These are phyloP conservation scores for Eurystomus glaucurus DNA, from an alignment of 2,797 vertebrate genomes.

Conservation along the genomic window DNA sequence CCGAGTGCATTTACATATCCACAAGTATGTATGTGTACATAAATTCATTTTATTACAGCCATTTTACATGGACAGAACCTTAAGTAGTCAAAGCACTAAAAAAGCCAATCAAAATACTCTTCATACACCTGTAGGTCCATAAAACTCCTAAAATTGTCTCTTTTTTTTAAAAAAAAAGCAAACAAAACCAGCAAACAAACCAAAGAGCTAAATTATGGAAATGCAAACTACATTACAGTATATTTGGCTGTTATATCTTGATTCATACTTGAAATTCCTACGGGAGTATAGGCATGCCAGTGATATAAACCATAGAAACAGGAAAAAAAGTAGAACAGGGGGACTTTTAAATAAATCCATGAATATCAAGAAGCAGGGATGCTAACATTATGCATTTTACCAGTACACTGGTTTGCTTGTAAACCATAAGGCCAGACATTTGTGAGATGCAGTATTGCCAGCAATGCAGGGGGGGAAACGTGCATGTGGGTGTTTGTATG, in stretches of 20 bases:
- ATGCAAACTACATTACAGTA: conserved; percentile 59
- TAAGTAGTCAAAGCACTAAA: conserved; percentile 66
- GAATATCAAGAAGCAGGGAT: conserved; percentile 81
- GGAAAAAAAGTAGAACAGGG: conserved; percentile 77
- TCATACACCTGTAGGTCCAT: conserved; percentile 66
- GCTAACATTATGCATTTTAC: conserved; percentile 84
- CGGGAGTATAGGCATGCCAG: conserved; percentile 57
- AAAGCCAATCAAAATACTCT: conserved; percentile 74
- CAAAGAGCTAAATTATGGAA: conserved; percentile 70
- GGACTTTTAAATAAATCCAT: conserved; percentile 81
- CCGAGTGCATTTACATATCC: conserved; percentile 67
- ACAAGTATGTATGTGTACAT: conserved; percentile 44
- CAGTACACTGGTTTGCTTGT: conserved; percentile 74
- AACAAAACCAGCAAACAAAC: fast-evolving
- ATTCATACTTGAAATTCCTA: conserved; percentile 77
- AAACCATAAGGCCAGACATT: conserved; percentile 78
- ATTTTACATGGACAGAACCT: conserved; percentile 75
- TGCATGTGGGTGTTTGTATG: conserved; percentile 19
- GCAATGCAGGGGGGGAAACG: conserved; percentile 69
- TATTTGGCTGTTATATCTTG: conserved; percentile 71
- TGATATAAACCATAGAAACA: conserved; percentile 71
- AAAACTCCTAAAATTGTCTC: conserved; percentile 72
- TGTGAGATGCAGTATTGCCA: conserved; percentile 85
- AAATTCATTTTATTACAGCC: conserved; percentile 76
- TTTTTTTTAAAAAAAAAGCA: conserved; percentile 12